phyloP scores from a whole-genome alignment of 2,797 vertebrate genomes.

The Crypturellus tataupa region DNA sequence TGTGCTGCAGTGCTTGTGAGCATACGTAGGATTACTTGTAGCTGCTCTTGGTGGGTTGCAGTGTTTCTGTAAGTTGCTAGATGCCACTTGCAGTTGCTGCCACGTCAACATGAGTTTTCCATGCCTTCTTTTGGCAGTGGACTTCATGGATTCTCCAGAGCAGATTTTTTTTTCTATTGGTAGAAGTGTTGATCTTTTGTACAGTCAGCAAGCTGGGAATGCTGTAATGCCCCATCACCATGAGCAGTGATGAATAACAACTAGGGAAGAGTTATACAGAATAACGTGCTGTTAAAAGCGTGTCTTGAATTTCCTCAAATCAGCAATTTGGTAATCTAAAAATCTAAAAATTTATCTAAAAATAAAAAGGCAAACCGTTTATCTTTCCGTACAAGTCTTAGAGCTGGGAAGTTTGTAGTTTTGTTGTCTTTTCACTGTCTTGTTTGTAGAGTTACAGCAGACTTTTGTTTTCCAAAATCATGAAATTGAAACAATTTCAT shows the following conservation, averaged over 20 bases:
- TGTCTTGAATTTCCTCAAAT: background rate
- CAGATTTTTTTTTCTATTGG: background rate
- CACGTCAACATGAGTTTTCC: background rate
- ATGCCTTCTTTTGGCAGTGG: rapidly evolving
- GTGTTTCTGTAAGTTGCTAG: background rate
- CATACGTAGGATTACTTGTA: background rate
- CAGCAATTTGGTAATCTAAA: background rate
- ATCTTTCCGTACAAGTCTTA: background rate
- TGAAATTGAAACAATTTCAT: background rate
- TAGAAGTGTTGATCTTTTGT: background rate
- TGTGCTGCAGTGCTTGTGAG: background rate
- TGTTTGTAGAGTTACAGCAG: background rate
- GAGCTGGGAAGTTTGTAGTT: background rate
- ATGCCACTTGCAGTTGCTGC: background rate
- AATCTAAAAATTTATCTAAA: background rate
- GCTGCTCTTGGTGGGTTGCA: background rate
- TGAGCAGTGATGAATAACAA: background rate
- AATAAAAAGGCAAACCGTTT: background rate
- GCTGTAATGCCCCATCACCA: background rate
- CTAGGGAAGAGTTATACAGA: background rate
- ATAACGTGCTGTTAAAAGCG: background rate
- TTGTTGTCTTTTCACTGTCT: background rate
- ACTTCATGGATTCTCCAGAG: background rate
- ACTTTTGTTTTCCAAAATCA: background rate
- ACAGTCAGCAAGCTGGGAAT: background rate